Percentiles rank a stretch among this genome's conserved stretches.
Conservation (phyloP, 2,888 invertebrate genomes). For the Hydriomena furcata region DNA sequence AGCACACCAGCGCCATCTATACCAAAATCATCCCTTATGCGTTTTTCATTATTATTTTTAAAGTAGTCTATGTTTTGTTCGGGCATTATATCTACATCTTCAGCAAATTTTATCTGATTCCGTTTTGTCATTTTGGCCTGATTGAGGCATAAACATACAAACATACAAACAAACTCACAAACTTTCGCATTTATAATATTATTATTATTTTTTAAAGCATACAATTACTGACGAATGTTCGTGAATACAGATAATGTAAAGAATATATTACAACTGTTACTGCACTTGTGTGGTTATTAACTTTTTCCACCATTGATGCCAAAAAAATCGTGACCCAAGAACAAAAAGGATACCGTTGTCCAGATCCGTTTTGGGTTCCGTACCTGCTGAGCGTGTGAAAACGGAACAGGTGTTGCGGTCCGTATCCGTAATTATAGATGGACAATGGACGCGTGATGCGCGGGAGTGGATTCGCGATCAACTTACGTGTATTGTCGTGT, state of each 20-base stretch:
- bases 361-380: slow-evolving; percentile 65
- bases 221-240: too few relatives aligned
- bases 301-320: slow-evolving; percentile 16
- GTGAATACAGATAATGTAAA: neutral
- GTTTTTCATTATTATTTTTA: too few relatives aligned
- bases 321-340: slow-evolving; percentile 50
- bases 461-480: slow-evolving; percentile 51
- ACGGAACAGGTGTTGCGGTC: slow-evolving; percentile 76
- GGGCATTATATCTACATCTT: too few relatives aligned
- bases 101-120: too few relatives aligned
- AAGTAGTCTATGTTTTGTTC: too few relatives aligned
- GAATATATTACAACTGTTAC: neutral
- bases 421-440: slow-evolving; percentile 72
- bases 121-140: too few relatives aligned
- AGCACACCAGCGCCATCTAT: too few relatives aligned
- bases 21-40: too few relatives aligned
- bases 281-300: slow-evolving; percentile 1
- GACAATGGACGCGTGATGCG: slow-evolving; percentile 72
- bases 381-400: slow-evolving; percentile 73
- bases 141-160: too few relatives aligned
- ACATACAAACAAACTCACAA: too few relatives aligned
- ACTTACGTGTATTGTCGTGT: slow-evolving; percentile 16
- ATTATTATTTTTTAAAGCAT: too few relatives aligned
- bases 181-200: too few relatives aligned
- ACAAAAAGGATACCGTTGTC: slow-evolving; percentile 70